These are phyloP conservation scores for Poeciliopsis turneri DNA, from an alignment of 2,797 vertebrate genomes.

Conservation along the genomic window DNA sequence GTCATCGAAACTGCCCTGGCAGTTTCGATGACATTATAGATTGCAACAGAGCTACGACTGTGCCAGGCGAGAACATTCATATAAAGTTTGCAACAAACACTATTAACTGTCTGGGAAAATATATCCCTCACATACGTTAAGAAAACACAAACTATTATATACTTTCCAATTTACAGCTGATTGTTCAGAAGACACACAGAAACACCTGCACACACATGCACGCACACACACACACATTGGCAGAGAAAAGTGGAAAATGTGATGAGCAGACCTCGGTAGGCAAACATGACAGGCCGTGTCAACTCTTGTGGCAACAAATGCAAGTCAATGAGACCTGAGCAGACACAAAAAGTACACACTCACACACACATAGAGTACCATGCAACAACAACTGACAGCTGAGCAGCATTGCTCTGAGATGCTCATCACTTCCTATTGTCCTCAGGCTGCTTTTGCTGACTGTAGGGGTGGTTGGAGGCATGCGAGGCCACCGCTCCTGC, in stretches of 20 bases:
- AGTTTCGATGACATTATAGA: not conserved
- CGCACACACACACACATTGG: too few relatives aligned
- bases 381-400: slow-evolving; percentile 44
- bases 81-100: slow-evolving; percentile 1
- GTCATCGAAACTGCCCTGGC: not conserved
- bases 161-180: slow-evolving; percentile 16
- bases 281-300: slow-evolving; percentile 51
- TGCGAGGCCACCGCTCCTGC: not conserved
- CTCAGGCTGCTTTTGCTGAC: slow-evolving; percentile 59
- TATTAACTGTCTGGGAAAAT: slow-evolving; percentile 19
- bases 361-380: slow-evolving; percentile 37
- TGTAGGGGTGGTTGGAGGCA: slow-evolving; percentile 39
- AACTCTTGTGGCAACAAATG: slow-evolving; percentile 41
- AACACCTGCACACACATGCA: not conserved
- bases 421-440: slow-evolving; percentile 62
- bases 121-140: slow-evolving; percentile 1
- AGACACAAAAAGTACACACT: slow-evolving; percentile 29
- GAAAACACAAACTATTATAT: slow-evolving; percentile 8
- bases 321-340: slow-evolving; percentile 31
- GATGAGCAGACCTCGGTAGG: slow-evolving; percentile 29
- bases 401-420: slow-evolving; percentile 48
- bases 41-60: slow-evolving; percentile 5
- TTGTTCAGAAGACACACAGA: not conserved
- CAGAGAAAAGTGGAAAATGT: slow-evolving; percentile 14
- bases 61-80: not conserved